These are phyloP conservation scores for Malurus splendens DNA, from an alignment of 2,797 vertebrate genomes.

Conservation along the genomic window DNA sequence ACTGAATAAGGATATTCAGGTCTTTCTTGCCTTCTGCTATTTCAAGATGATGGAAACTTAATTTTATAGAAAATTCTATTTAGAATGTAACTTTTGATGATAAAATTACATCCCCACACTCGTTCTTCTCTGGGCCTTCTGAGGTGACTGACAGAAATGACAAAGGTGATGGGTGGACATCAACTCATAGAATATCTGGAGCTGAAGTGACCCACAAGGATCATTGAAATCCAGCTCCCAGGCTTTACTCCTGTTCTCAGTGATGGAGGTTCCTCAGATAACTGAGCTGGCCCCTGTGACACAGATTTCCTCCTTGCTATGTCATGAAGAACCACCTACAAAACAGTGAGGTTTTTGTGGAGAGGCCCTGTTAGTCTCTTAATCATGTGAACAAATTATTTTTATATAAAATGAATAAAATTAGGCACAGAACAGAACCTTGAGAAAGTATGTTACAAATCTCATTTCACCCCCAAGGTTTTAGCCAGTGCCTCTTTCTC, in stretches of 20 bases:
- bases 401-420: not conserved
- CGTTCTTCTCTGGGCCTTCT: not conserved
- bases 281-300: not conserved
- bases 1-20: conserved; percentile 29
- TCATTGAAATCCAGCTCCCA: not conserved
- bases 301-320: not conserved
- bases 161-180: not conserved
- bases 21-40: conserved; percentile 34
- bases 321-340: not conserved
- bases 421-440: not conserved
- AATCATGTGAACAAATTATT: not conserved
- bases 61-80: not conserved
- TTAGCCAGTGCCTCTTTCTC: not conserved
- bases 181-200: not conserved
- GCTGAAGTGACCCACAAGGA: not conserved
- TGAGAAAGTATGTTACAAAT: not conserved
- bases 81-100: not conserved
- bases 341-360: not conserved
- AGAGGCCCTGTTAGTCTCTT: not conserved
- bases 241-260: not conserved
- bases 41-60: not conserved
- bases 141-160: not conserved
- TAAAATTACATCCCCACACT: not conserved
- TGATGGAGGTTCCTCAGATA: not conserved
- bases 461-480: not conserved